Evolutionary conservation across 2,113 vertebrate genomes (phyloP).

Genomic region (Gnathonemus echidnorhynchus): DNA sequence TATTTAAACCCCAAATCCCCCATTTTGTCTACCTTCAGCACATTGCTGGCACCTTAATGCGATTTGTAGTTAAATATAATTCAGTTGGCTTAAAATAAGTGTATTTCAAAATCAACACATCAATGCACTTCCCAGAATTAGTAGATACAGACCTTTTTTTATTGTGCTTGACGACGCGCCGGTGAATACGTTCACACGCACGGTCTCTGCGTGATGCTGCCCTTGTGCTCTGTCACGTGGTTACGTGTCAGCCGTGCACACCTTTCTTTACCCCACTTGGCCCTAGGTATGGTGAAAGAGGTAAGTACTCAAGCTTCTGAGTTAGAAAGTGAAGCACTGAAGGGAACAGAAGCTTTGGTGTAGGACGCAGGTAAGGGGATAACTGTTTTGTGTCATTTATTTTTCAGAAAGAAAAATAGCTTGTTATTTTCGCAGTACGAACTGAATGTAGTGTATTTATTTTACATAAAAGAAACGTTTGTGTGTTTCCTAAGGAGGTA

Average conservation of each 20-base stretch:
- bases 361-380: not conserved
- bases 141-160: not conserved
- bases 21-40: slow-evolving; percentile 24
- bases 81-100: not conserved
- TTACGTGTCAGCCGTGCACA: slow-evolving; percentile 24
- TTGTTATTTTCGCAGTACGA: slow-evolving; percentile 53
- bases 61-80: not conserved
- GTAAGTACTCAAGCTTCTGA: not conserved
- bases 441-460: slow-evolving; percentile 57
- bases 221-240: slow-evolving; percentile 38
- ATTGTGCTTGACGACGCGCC: not conserved
- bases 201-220: not conserved
- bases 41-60: not conserved
- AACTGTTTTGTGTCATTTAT: slow-evolving; percentile 7
- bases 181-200: not conserved
- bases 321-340: not conserved
- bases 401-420: slow-evolving; percentile 2
- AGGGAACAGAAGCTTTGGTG: not conserved
- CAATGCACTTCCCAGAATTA: not conserved
- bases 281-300: not conserved
- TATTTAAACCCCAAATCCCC: not conserved
- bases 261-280: slow-evolving; percentile 27
- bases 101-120: not conserved
- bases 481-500: slow-evolving; percentile 38
- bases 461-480: slow-evolving; percentile 27